Base-by-base conservation (phyloP, 2,797 vertebrate genomes). In the Arctocebus calabarensis region DNA sequence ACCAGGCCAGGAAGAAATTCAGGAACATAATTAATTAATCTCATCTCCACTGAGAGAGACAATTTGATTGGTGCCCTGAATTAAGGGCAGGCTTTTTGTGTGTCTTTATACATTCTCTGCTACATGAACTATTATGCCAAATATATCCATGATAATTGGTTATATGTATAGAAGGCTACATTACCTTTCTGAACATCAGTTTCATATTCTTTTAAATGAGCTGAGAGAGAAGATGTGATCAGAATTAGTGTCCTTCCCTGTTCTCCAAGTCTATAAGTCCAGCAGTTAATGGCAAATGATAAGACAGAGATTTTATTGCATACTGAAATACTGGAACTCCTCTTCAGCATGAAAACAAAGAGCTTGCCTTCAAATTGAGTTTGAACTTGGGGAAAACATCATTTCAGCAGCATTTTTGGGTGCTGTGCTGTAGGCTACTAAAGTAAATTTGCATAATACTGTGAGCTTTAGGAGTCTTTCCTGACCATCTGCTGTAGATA, bases 131-230 rank as follows among this genome's bases (percentile, higher is more conserved):
- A 32, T 61, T 84, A 16, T 14, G 11, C 11, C 11, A 62, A 68
- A 62, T 68, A 68, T n/a, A 90, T 71, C 10, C 25, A 29, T 12
- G 48, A 32, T 45, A 29, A 83, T 34, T 59, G 12, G 7, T 59
- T 52, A 59, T 62, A 22, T 57, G 13, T 73, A 2, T 52, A 68
- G 10, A 59, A 23, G 88, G 17, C 77, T 43, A 71, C 7, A 52
- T 25, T 77, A n/a, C 59, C 14, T 95, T 93, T 93, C 84, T 66
- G 1, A 25, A 25, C 10, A 29, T 77, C 20, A n/a, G 40, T 77
- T 92, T 94, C 20, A 57, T 64, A 62, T 68, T 91, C 10, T 75
- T 57, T 78, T n/a, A 91, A 85, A 88, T 78, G 61, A 62, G 20
- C 16, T 45, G 29, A 70, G 32, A 74, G 34, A 43, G 12, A 77